A percentile compares a stretch with the other conserved stretches of the same genome.
Evolutionary conservation across 2,113 vertebrate genomes (phyloP).

Genomic region (Peucedramus taeniatus): DNA sequence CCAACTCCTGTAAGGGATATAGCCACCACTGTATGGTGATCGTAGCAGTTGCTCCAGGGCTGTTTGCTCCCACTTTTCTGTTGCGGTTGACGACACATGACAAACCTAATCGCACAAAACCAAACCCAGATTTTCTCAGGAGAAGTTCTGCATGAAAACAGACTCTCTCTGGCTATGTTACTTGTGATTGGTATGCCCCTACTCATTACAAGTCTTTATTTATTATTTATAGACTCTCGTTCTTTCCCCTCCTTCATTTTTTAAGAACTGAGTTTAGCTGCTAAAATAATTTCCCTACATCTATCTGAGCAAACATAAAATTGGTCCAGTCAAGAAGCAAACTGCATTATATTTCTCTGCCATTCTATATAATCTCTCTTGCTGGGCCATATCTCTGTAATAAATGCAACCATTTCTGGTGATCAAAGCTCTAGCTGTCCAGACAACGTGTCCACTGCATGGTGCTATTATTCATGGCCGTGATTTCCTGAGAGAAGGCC

Average conservation of each 20-base stretch:
- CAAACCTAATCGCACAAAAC: conserved; percentile 89
- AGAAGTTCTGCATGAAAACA: conserved; percentile 70
- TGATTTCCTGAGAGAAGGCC: background rate
- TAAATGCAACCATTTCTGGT: background rate
- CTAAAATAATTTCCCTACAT: background rate
- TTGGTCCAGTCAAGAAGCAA: background rate
- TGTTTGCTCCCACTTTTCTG: conserved; percentile 99
- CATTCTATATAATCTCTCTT: background rate
- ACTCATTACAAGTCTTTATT: background rate
- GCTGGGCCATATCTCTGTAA: background rate
- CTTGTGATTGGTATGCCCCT: conserved; percentile 39
- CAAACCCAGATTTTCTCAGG: conserved; percentile 80
- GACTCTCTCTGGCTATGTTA: conserved; percentile 39
- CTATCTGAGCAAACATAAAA: background rate
- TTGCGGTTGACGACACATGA: conserved; percentile 99
- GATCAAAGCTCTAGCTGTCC: background rate
- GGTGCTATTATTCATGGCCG: background rate
- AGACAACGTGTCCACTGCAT: background rate
- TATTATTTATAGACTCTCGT: background rate
- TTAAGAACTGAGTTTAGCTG: background rate
- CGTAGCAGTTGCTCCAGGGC: conserved; percentile 90
- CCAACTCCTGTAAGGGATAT: conserved; percentile 71
- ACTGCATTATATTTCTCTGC: background rate
- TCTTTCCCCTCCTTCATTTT: background rate
- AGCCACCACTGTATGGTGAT: conserved; percentile 82